phyloP scores from a whole-genome alignment of 2,113 vertebrate genomes.

The Thomomys bottae region DNA sequence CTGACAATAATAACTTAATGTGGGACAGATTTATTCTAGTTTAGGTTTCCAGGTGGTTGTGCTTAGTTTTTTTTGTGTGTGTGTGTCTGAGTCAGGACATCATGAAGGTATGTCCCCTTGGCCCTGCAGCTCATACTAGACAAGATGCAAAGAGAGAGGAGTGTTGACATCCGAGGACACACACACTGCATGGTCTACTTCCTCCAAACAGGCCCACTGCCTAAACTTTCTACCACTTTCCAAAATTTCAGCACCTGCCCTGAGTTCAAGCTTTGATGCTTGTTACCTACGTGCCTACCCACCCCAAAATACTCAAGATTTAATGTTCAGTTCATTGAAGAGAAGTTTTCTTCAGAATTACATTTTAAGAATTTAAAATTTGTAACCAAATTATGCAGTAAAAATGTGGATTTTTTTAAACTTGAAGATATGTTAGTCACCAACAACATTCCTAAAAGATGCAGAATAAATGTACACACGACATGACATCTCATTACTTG shows the following conservation, averaged over 20 bases:
- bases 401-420: background rate
- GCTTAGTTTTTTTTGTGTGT: no score
- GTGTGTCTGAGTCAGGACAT: background rate
- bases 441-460: background rate
- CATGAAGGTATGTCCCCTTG: no score
- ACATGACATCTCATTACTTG: background rate
- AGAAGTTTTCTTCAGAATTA: constrained; percentile 4
- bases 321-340: background rate
- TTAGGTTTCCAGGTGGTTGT: background rate
- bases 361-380: constrained; percentile 30
- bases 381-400: background rate
- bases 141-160: background rate
- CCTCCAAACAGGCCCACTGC: background rate
- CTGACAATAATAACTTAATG: background rate
- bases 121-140: background rate
- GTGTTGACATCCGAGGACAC: no score
- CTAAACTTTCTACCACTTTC: background rate
- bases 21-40: background rate
- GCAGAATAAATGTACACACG: background rate
- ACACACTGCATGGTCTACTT: background rate
- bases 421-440: background rate
- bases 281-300: no score
- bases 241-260: background rate
- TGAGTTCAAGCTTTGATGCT: no score
- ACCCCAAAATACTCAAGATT: background rate